These are phyloP conservation scores for Dryobotodes eremita DNA, from an alignment of 2,888 invertebrate genomes.

Conservation along the genomic window DNA sequence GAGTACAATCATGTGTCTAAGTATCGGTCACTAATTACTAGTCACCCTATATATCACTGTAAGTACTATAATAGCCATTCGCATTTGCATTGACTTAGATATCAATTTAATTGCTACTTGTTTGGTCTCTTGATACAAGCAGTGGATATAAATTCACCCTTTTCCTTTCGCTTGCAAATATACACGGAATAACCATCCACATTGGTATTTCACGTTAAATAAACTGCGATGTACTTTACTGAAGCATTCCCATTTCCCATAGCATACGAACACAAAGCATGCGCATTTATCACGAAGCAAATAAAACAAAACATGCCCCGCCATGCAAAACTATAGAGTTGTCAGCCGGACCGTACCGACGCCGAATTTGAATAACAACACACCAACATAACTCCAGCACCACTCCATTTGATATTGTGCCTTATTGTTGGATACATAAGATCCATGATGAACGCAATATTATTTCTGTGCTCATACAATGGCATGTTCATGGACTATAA, in stretches of 20 bases:
- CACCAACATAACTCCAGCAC: constrained; percentile 31
- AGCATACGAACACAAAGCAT: constrained; percentile 56
- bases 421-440: constrained; percentile 35
- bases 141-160: too few species aligned
- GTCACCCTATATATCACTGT: too few species aligned
- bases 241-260: constrained; percentile 60
- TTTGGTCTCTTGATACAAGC: too few species aligned
- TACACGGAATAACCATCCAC: constrained; percentile 55
- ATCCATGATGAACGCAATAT: constrained; percentile 32
- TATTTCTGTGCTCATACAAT: constrained; percentile 46
- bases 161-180: constrained; percentile 35
- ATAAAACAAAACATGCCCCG: constrained; percentile 55
- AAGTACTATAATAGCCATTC: too few species aligned
- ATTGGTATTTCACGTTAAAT: constrained; percentile 54
- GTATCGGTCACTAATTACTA: too few species aligned
- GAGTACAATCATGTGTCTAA: too few species aligned
- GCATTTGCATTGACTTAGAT: too few species aligned
- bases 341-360: constrained; percentile 51
- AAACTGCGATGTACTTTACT: constrained; percentile 61
- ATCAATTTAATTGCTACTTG: too few species aligned
- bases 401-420: constrained; percentile 40
- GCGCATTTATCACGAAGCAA: constrained; percentile 67
- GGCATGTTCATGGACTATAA: constrained; percentile 45
- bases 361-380: constrained; percentile 66
- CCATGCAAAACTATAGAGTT: constrained; percentile 64